Evolutionary conservation across 2,113 vertebrate genomes (phyloP).

Genomic region (Chlorodrepanis virens): DNA sequence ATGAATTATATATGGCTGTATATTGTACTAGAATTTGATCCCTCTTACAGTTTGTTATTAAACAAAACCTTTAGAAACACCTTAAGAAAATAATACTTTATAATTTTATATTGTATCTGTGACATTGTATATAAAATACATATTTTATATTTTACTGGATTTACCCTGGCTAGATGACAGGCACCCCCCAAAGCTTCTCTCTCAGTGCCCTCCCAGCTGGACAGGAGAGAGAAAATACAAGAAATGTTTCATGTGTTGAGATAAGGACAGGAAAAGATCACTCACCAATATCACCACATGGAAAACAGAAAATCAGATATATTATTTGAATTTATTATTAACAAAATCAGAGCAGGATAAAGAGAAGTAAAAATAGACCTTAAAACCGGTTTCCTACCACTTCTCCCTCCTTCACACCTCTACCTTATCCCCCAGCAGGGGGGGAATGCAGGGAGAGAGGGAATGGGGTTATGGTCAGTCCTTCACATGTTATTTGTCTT

Average conservation of each 20-base stretch:
- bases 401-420: background rate
- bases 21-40: background rate
- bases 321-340: background rate
- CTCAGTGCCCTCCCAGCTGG: background rate
- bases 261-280: fast-evolving
- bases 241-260: background rate
- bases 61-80: background rate
- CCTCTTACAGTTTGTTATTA: background rate
- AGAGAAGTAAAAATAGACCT: background rate
- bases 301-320: background rate
- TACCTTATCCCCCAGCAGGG: background rate
- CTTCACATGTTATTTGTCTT: background rate
- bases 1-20: background rate
- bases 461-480: background rate
- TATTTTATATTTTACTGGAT: background rate
- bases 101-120: background rate
- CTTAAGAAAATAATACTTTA: background rate
- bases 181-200: background rate
- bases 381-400: fast-evolving
- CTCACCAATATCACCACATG: background rate
- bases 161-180: background rate
- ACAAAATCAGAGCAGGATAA: background rate
- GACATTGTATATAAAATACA: background rate
- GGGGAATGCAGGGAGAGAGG: background rate
- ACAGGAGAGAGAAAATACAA: background rate